Conservation (phyloP, 2,888 invertebrate species). For the Rhyacophila evoluta region DNA sequence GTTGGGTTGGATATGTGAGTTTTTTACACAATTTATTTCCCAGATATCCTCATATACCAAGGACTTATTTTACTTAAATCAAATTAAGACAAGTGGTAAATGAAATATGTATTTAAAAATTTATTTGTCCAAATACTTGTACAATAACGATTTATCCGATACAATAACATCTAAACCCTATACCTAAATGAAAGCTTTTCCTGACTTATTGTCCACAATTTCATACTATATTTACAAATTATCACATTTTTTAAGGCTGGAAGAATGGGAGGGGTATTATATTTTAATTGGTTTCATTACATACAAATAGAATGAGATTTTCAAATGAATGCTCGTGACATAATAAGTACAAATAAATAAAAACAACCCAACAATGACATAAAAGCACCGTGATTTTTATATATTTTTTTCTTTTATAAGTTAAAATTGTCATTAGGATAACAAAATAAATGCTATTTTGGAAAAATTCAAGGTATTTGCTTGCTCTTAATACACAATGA, state of each 20-base stretch:
- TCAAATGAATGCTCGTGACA: too few relatives aligned
- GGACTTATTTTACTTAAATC: too few relatives aligned
- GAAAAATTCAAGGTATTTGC: neutral
- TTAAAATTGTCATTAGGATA: neutral
- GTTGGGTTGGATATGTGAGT: too few relatives aligned
- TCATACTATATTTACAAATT: slow-evolving; percentile 4
- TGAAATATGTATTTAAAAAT: neutral
- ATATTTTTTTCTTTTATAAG: neutral
- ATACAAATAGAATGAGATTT: neutral
- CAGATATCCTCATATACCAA: too few relatives aligned
- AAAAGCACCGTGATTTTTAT: neutral
- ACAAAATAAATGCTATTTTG: neutral
- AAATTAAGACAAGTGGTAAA: too few relatives aligned
- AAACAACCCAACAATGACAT: neutral
- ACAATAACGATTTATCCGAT: neutral
- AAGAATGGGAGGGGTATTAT: slow-evolving; percentile 6
- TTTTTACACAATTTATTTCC: too few relatives aligned
- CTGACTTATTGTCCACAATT: neutral
- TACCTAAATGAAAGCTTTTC: neutral
- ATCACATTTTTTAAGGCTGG: slow-evolving; percentile 22
- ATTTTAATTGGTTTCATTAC: neutral
- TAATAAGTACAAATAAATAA: neutral
- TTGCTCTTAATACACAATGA: neutral
- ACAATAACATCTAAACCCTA: neutral
- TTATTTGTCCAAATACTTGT: neutral